A percentile compares a stretch with the other conserved stretches of the same genome.
These are phyloP conservation scores for Sceloporus undulatus DNA, from an alignment of 2,113 vertebrate species.

Conservation along the genomic window DNA sequence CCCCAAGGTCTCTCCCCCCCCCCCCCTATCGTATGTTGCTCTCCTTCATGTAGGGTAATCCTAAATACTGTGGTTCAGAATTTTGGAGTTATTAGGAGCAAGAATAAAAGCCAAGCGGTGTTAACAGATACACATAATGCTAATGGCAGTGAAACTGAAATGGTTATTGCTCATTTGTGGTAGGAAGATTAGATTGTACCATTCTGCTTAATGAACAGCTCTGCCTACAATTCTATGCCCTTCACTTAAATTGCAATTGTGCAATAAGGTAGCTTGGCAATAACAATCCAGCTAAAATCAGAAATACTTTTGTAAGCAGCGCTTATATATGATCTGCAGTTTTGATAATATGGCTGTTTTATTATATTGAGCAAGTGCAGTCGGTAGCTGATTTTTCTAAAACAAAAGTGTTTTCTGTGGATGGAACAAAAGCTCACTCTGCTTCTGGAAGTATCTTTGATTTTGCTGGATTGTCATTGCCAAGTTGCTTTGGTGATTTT, in stretches of 20 bases:
- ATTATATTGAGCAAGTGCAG: background rate
- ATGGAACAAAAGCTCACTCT: background rate
- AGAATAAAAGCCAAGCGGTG: slow-evolving; percentile 10
- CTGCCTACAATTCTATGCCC: background rate
- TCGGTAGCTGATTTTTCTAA: background rate
- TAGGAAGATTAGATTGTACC: background rate
- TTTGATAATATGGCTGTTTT: background rate
- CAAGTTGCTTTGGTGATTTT: background rate
- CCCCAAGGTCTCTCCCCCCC: too few relatives aligned
- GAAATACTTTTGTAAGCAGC: background rate
- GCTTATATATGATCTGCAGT: slow-evolving; percentile 1
- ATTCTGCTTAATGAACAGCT: slow-evolving; percentile 15
- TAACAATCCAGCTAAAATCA: slow-evolving; percentile 4
- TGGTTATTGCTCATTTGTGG: slow-evolving; percentile 32
- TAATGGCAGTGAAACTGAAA: slow-evolving; percentile 30
- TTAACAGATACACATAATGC: background rate
- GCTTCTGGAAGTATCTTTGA: too few relatives aligned
- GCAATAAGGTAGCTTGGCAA: background rate
- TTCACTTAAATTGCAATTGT: background rate
- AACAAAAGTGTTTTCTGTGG: background rate
- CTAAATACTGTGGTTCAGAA: background rate
- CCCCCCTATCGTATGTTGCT: background rate
- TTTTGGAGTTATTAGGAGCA: slow-evolving; percentile 28
- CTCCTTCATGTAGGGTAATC: background rate
- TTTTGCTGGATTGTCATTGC: too few relatives aligned